Percentiles rank a stretch among this genome's conserved stretches.
These are phyloP conservation scores for Nasalis larvatus DNA, from an alignment of 2,113 vertebrate species.

Conservation along the genomic window DNA sequence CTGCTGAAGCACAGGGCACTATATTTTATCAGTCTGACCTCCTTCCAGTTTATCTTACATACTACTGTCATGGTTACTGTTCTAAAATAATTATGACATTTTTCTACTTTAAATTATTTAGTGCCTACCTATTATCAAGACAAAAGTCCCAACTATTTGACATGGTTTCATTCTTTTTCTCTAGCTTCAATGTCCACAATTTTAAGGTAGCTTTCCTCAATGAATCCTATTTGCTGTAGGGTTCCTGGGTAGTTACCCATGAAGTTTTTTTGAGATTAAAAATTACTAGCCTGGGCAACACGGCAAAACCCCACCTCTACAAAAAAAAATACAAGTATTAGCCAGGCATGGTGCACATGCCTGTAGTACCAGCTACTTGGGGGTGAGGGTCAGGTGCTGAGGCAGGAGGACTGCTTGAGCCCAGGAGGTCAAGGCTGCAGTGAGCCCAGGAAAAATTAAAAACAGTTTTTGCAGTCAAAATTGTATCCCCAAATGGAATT, in stretches of 20 bases:
- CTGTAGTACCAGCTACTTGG: background rate
- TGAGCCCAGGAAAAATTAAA: background rate
- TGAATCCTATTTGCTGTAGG: background rate
- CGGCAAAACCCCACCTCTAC: background rate
- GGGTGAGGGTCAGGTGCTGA: background rate
- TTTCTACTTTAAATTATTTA: background rate
- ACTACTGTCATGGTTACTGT: background rate
- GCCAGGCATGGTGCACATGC: background rate
- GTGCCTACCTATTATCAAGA: background rate
- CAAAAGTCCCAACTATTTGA: background rate
- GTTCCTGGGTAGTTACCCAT: background rate
- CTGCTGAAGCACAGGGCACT: background rate
- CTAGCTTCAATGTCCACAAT: background rate
- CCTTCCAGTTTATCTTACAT: background rate
- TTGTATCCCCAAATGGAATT: background rate
- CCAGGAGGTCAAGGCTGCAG: background rate
- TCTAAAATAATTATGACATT: background rate
- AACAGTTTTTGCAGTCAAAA: background rate
- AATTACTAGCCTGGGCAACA: background rate
- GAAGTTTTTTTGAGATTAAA: background rate
- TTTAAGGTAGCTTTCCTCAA: background rate
- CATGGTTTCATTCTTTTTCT: background rate
- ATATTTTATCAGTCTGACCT: background rate
- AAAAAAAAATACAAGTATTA: background rate
- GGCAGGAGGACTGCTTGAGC: background rate